Base-by-base conservation (phyloP, 2,113 vertebrate genomes). In the Syngnathoides biaculeatus region DNA sequence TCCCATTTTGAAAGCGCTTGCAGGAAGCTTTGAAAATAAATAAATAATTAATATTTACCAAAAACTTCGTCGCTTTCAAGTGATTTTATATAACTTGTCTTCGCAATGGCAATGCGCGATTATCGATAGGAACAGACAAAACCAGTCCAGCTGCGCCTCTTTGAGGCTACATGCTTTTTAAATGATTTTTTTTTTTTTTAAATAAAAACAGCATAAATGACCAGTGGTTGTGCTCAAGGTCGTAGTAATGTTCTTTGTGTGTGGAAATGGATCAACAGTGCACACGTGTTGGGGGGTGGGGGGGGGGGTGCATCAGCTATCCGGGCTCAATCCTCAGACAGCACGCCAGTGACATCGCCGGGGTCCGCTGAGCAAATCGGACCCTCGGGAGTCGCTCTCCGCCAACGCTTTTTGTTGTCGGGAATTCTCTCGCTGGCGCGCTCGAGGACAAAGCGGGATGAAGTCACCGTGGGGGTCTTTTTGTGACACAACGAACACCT, bases 361-460 rank as follows among this genome's bases (percentile, higher is more conserved):
- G 67, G 77, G 84, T 83, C 76, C 80, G 24, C 72, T 66, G 75
- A 81, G 79, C 81, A 90, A 90, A 90, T 90, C 85, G 77, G 82
- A 75, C 87, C 85, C 81, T 38, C 64, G 84, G 85, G 85, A 89
- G 52, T 10, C 20, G 61, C 80, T 85, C 79, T 78, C 68, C 57
- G 84, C 68, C 79, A 75, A 67, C 74, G 74, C 14, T 75, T 74
- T 80, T 56, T 77, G 57, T 81, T 83, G 76, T 73, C 78, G 73
- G 63, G 73, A 69, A 84, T 85, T 83, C 81, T 83, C 65, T 30
- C 14, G 7, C 30, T 30, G 24, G 14, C 45, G 67, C 73, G 67
- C 80, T 79, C 55, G 62, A 77, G 70, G 81, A 77, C 78, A 80
- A 71, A 82, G 68, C 50, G 63, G 68, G 59, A 72, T 65, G 76